These are phyloP conservation scores for Crotalus horridus DNA, from an alignment of 2,113 vertebrate genomes.

Conservation along the genomic window DNA sequence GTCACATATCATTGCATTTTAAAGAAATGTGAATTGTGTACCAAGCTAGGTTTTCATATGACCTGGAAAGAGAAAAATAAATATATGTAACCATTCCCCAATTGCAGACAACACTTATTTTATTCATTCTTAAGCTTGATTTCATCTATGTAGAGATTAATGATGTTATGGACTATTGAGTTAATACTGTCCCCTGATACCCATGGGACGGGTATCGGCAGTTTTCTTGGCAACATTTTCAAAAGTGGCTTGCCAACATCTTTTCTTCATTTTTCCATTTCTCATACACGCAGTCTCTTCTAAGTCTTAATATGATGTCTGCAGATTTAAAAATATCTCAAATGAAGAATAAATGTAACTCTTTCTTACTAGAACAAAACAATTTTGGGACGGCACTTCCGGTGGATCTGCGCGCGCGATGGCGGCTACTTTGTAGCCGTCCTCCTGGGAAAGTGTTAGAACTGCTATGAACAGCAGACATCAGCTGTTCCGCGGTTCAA, in stretches of 20 bases:
- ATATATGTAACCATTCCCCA: background rate
- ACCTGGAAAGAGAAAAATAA: background rate
- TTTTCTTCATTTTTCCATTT: background rate
- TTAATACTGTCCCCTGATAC: background rate
- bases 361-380: too few relatives aligned
- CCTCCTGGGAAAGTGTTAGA: too few relatives aligned
- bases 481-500: too few relatives aligned
- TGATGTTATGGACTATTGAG: background rate
- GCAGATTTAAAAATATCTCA: too few relatives aligned
- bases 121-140: background rate
- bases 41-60: background rate
- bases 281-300: too few relatives aligned
- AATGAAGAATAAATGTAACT: too few relatives aligned
- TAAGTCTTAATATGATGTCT: too few relatives aligned
- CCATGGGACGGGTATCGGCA: background rate
- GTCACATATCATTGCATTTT: background rate
- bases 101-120: background rate
- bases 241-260: background rate
- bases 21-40: background rate
- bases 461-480: too few relatives aligned
- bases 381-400: too few relatives aligned
- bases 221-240: background rate
- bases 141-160: background rate
- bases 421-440: too few relatives aligned
- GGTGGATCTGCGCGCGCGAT: too few relatives aligned